Evolutionary conservation across 2,797 vertebrate species (phyloP).

Genomic region (Cynopterus sphinx): DNA sequence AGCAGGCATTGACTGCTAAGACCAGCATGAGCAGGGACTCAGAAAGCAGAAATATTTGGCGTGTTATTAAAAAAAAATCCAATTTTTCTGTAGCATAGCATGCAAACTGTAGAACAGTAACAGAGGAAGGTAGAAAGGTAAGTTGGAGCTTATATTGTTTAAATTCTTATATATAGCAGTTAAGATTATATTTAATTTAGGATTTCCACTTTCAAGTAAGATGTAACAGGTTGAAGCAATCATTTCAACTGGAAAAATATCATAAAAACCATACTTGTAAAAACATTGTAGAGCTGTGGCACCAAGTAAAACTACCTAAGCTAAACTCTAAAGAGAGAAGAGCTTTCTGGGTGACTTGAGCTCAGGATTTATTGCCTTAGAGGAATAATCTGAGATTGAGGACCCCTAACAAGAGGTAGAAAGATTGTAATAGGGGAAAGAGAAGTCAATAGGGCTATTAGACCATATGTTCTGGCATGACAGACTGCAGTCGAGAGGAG

Average conservation of each 20-base stretch:
- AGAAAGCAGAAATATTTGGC: background rate
- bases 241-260: background rate
- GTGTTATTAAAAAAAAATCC: background rate
- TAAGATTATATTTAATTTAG: conserved; percentile 15
- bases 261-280: background rate
- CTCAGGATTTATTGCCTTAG: background rate
- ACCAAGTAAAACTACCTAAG: background rate
- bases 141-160: background rate
- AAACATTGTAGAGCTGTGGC: background rate
- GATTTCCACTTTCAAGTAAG: background rate
- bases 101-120: background rate
- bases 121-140: background rate
- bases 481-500: background rate
- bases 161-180: background rate
- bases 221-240: background rate
- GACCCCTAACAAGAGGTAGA: background rate
- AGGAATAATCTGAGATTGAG: background rate
- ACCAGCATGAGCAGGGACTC: background rate
- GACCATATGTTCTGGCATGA: background rate
- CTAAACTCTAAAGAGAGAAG: background rate
- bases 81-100: background rate
- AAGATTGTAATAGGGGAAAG: background rate
- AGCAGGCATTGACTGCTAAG: background rate
- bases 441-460: background rate
- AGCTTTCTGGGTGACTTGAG: background rate